Base-by-base conservation (phyloP, 2,113 vertebrate species). In the Indicator indicator region DNA sequence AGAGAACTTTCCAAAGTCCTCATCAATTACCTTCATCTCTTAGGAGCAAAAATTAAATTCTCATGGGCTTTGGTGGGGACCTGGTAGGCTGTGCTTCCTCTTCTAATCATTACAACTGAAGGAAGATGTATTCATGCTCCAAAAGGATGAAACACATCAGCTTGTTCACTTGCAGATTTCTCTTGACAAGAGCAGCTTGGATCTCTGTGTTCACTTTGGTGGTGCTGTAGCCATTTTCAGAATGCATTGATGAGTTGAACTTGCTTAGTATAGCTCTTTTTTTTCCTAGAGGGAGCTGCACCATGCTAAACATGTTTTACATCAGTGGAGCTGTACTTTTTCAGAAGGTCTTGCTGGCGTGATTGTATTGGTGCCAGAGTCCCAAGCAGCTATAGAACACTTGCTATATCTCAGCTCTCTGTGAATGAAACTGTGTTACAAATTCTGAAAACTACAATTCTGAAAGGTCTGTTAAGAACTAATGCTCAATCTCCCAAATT, bases 121-220 rank as follows among this genome's bases (percentile, higher is more conserved):
- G 28, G 28, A 88, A 73, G 1, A 4, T 0, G 0, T n/a, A 19
- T 33, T 50, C 24, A 5, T 74, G 11, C 6, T n/a, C 11, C 11
- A 56, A 62, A 42, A 27, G 13, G 21, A 28, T 70, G 20, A 42
- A 7, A n/a, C 5, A 24, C 3, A 13, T 50, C 26, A 62, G 19
- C 16, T 69, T 71, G 5, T 33, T 56, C 28, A 38, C 19, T 83
- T 40, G 9, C 44, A 27, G 58, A 26, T 12, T 52, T 86, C 17
- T 74, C 52, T 73, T 74, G 36, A 26, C 50, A 16, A 75, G 28
- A 78, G 14, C 18, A 78, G 21, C 23, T 17, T 68, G 38, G 19
- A 83, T 32, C 10, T 36, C 3, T 72, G 17, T 44, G n/a, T 65
- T 62, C 30, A 40, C 4, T 20, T 38, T 28, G 17, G 23, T 16